These are phyloP conservation scores for Scomber scombrus DNA, from an alignment of 2,113 vertebrate species.

Conservation along the genomic window DNA sequence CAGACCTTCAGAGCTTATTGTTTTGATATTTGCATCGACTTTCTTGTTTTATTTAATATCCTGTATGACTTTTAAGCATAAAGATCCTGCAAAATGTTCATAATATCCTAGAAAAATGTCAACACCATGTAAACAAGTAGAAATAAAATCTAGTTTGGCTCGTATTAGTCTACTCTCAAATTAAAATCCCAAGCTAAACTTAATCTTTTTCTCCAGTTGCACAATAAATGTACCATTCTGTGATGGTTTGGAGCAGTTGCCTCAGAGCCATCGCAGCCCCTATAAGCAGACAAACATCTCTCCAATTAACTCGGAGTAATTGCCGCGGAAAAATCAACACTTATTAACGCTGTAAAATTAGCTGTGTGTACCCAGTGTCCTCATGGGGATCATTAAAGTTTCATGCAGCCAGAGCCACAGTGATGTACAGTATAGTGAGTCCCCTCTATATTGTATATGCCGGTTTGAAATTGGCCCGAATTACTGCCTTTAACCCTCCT, in stretches of 20 bases:
- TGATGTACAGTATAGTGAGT: not conserved
- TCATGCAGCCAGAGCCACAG: constrained; percentile 12
- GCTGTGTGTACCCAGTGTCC: constrained; percentile 15
- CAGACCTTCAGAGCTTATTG: not conserved
- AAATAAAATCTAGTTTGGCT: not conserved
- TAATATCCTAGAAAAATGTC: not conserved
- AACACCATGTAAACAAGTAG: not conserved
- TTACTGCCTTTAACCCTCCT: not conserved
- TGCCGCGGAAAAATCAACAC: constrained; percentile 50
- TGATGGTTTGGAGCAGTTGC: not conserved
- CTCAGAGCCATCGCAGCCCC: constrained; percentile 21
- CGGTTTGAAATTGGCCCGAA: not conserved
- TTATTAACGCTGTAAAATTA: constrained; percentile 35
- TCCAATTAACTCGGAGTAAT: constrained; percentile 43
- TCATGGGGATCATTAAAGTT: constrained; percentile 30
- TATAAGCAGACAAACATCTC: constrained; percentile 22
- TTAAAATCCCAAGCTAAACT: not conserved
- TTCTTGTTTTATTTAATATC: not conserved
- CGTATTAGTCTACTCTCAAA: not conserved
- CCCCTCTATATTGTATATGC: not conserved
- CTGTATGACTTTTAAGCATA: not conserved
- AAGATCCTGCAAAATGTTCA: not conserved
- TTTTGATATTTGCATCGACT: not conserved
- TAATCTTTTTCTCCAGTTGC: not conserved
- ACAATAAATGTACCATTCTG: constrained; percentile 29